Evolutionary conservation across 1,140 invertebrate species (phyloP), one percentile per base, ranked within the genome.

Genomic region (Pristionchus pacificus): DNA sequence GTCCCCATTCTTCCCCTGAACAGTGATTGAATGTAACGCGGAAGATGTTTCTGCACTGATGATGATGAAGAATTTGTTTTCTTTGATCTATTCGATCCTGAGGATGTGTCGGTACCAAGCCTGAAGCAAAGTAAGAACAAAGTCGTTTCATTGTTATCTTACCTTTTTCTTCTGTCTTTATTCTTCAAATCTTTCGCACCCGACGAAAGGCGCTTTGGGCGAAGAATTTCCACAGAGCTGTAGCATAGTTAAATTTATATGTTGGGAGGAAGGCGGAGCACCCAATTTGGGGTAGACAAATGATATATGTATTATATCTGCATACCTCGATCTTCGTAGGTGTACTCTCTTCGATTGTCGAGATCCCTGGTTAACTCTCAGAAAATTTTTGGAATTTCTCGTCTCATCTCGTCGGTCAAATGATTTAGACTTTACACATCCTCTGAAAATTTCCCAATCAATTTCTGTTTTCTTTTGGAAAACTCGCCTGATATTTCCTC

Each of bases 1-100:
- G 81, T 82, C 32, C 80, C 80, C 80, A 82, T 82, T 33, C 81
- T 64, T 14, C 80, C 79, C 55, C 81, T 70, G 60, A 83, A 83
- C 25, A 83, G 64, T 14, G 79, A 81, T 57, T 81, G 77, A 32
- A 83, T 83, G 65, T 83, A 83, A 65, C 80, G 80, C 2, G 81
- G 81, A 25, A 83, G 67, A 64, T 83, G 82, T 49, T 84, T 83
- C 19, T 83, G 82, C 24, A 83, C 80, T 19, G 72, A 78, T 33
- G 65, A 70, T 6, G 78, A 78, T 6, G 73, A 79, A n/a, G 75
- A 77, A 38, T 70, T 78, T 2, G 77, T 83, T 63, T 84, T 83
- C 69, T 83, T 83, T 1, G 81, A 83, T 32, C 80, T 74, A 60
- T 79, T 74, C 0, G 79, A 81, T 49, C 81, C 81, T 33, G 77